phyloP scores from a whole-genome alignment of 2,888 invertebrate genomes.

The Achlya flavicornis region DNA sequence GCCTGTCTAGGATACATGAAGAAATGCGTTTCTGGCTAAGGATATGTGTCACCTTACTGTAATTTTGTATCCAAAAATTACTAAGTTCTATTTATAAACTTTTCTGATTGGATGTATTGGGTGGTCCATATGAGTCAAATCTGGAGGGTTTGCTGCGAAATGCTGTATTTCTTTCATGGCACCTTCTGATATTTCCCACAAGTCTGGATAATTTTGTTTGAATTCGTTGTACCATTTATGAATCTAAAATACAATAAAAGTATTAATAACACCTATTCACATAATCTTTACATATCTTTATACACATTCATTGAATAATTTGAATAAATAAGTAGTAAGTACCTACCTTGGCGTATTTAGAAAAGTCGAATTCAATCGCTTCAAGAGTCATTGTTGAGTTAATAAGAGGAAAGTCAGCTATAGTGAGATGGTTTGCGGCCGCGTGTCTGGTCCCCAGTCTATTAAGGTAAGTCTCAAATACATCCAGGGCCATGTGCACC shows the following conservation, averaged over 20 bases:
- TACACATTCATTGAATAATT: neutral
- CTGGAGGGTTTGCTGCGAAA: conserved; percentile 89
- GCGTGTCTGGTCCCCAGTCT: conserved; percentile 85
- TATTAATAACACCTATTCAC: neutral
- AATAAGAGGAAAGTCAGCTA: conserved; percentile 89
- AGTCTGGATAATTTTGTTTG: conserved; percentile 85
- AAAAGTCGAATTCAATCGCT: conserved; percentile 87
- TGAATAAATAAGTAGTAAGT: neutral
- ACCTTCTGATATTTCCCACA: conserved; percentile 88
- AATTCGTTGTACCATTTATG: conserved; percentile 88
- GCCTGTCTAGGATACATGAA: conserved; percentile 62
- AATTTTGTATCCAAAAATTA: neutral
- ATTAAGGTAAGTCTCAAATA: conserved; percentile 87
- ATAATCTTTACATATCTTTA: neutral
- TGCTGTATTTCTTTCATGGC: conserved; percentile 88
- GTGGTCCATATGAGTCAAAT: conserved; percentile 87
- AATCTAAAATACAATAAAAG: conserved; percentile 53
- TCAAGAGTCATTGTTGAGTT: conserved; percentile 89
- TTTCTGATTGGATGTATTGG: conserved; percentile 89
- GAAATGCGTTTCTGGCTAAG: conserved; percentile 55
- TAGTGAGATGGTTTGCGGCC: conserved; percentile 87
- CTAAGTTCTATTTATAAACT: conserved; percentile 48
- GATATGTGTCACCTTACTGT: neutral
- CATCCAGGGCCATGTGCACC: conserved; percentile 85
- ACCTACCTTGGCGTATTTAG: conserved; percentile 83